Evolutionary conservation across 2,888 invertebrate genomes (phyloP).

Genomic region (Meteorus cinctellus): DNA sequence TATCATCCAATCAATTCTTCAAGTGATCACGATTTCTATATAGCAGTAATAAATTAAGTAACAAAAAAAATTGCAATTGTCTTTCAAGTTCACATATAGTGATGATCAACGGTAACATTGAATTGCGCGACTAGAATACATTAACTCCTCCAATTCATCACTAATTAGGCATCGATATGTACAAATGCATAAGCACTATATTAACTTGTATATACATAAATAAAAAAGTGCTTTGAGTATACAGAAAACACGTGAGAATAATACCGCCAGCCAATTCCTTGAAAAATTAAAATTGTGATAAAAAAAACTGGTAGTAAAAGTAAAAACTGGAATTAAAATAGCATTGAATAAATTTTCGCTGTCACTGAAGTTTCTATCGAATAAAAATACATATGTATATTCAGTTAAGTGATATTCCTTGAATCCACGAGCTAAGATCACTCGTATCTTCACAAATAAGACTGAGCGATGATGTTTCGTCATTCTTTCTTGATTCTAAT

Average conservation of each 20-base stretch:
- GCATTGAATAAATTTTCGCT: not conserved
- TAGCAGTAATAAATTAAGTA: not conserved
- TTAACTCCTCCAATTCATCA: slow-evolving; percentile 46
- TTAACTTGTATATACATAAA: slow-evolving; percentile 49
- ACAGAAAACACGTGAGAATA: not conserved
- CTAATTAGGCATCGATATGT: slow-evolving; percentile 53
- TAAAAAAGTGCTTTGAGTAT: slow-evolving; percentile 35
- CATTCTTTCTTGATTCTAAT: slow-evolving; percentile 75
- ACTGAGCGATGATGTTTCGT: slow-evolving; percentile 80
- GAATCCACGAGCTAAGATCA: slow-evolving; percentile 91
- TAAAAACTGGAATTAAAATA: not conserved
- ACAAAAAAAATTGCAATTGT: not conserved
- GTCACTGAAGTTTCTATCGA: not conserved
- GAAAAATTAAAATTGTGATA: slow-evolving; percentile 20
- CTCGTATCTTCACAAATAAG: slow-evolving; percentile 85
- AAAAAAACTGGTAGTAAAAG: slow-evolving; percentile 37
- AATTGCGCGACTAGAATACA: slow-evolving; percentile 51
- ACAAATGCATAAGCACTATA: slow-evolving; percentile 47
- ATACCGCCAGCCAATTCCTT: not conserved
- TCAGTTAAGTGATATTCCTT: slow-evolving; percentile 86
- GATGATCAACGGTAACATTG: slow-evolving; percentile 5
- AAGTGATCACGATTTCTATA: not conserved
- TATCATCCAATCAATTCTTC: not conserved
- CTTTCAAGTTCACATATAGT: not conserved
- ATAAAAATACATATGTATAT: not conserved